Evolutionary conservation across 2,888 invertebrate genomes (phyloP).

Genomic region (Sphaerophoria taeniata): DNA sequence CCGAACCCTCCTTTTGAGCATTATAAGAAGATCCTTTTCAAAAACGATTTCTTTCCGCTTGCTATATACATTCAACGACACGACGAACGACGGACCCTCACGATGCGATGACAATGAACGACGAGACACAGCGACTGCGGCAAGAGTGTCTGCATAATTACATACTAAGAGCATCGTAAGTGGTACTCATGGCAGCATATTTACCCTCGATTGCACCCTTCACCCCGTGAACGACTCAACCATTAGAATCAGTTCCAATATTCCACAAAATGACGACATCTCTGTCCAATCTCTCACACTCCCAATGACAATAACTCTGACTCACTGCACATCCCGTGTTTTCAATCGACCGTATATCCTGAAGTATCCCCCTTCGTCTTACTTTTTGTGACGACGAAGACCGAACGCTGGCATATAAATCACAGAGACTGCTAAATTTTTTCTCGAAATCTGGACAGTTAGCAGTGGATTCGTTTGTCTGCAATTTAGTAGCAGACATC

Average conservation of each 20-base stretch:
- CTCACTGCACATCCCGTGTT: conserved; percentile 17
- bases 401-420: conserved; percentile 36
- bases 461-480: conserved; percentile 13
- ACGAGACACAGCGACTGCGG: conserved; percentile 44
- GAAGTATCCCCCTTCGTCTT: conserved; percentile 35
- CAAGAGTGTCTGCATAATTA: conserved; percentile 73
- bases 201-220: conserved; percentile 57
- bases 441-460: conserved; percentile 13
- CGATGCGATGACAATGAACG: neutral
- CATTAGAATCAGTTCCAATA: neutral
- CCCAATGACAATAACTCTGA: neutral
- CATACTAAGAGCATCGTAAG: conserved; percentile 72
- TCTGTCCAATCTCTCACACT: conserved; percentile 11
- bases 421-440: conserved; percentile 30
- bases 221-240: neutral
- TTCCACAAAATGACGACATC: conserved; percentile 5
- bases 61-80: neutral
- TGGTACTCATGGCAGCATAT: conserved; percentile 55
- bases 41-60: conserved; percentile 13
- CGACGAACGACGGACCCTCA: neutral
- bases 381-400: neutral
- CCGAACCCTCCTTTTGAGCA: conserved; percentile 38
- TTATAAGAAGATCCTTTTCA: too few relatives aligned
- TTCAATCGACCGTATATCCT: conserved; percentile 62
- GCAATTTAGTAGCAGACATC: conserved; percentile 45